phyloP scores from a whole-genome alignment of 2,888 invertebrate species.

The Pimpla rufipes region DNA sequence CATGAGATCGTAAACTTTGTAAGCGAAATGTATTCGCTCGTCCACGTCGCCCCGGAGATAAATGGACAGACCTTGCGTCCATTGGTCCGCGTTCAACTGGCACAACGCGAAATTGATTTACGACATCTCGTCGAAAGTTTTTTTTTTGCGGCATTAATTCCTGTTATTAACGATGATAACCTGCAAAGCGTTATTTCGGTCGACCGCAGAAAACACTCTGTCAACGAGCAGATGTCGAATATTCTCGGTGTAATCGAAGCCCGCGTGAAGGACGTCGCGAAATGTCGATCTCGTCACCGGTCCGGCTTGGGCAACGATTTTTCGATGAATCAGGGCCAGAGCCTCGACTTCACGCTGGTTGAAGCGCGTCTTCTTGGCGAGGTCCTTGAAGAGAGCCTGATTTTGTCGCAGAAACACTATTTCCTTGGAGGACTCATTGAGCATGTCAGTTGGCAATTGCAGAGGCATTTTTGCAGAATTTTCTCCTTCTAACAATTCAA shows the following conservation, averaged over 20 bases:
- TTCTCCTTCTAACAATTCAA: background rate
- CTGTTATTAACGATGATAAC: slow-evolving; percentile 62
- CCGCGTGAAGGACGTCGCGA: slow-evolving; percentile 80
- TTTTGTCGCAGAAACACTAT: slow-evolving; percentile 79
- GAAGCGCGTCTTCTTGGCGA: slow-evolving; percentile 77
- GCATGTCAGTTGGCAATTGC: slow-evolving; percentile 75
- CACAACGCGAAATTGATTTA: background rate
- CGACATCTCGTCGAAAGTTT: background rate
- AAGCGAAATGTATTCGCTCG: slow-evolving; percentile 85
- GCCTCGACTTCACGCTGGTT: slow-evolving; percentile 80
- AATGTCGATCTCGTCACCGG: slow-evolving; percentile 76
- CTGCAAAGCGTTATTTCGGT: slow-evolving; percentile 72
- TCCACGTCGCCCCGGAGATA: slow-evolving; percentile 86
- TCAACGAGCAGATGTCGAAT: slow-evolving; percentile 81
- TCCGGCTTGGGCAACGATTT: slow-evolving; percentile 76
- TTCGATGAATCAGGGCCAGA: slow-evolving; percentile 79
- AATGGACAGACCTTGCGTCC: slow-evolving; percentile 86
- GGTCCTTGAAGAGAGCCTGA: slow-evolving; percentile 73
- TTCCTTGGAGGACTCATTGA: slow-evolving; percentile 77
- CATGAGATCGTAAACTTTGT: slow-evolving; percentile 81
- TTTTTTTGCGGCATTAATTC: background rate
- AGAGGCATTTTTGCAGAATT: slow-evolving; percentile 77
- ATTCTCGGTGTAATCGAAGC: slow-evolving; percentile 82
- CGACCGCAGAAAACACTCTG: slow-evolving; percentile 78
- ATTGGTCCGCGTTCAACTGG: slow-evolving; percentile 73